A percentile compares a stretch with the other conserved stretches of the same genome.
Evolutionary conservation across 1,140 invertebrate species (phyloP).

Genomic region (Meloidogyne chitwoodi): DNA sequence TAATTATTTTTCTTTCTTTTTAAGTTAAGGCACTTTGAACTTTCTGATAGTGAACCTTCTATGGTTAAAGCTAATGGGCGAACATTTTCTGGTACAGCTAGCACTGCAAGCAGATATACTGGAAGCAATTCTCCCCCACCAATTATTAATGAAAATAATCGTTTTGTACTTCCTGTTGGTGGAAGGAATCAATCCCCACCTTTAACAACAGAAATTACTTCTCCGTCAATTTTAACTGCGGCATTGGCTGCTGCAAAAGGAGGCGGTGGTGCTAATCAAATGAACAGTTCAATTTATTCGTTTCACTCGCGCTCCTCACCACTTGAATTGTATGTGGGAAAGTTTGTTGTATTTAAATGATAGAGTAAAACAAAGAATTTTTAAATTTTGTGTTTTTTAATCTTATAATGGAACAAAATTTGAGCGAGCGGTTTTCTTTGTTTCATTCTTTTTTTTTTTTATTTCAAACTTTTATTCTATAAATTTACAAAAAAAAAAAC

Average conservation of each 20-base stretch:
- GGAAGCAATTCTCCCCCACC: neutral
- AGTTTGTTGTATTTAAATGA: no score
- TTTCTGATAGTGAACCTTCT: conserved; percentile 11
- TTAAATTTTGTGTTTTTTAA: no score
- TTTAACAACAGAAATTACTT: neutral
- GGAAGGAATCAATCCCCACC: neutral
- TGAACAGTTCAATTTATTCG: conserved; percentile 13
- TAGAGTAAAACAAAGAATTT: no score
- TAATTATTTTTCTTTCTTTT: neutral
- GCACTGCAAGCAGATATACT: neutral
- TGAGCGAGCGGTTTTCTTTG: no score
- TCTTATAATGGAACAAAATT: no score
- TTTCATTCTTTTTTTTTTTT: neutral
- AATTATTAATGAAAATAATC: neutral
- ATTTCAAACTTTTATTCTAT: neutral
- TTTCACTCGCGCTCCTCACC: conserved; percentile 2
- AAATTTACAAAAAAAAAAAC: no score
- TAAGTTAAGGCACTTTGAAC: conserved; percentile 17
- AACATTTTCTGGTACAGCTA: neutral
- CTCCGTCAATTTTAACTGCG: conserved; percentile 1
- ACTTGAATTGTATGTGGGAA: neutral
- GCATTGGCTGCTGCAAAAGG: neutral
- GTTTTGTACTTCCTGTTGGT: neutral
- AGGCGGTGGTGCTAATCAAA: neutral
- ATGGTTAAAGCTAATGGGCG: neutral